These are phyloP conservation scores for Leptoclinus maculatus DNA, from an alignment of 2,797 vertebrate genomes.

Conservation along the genomic window DNA sequence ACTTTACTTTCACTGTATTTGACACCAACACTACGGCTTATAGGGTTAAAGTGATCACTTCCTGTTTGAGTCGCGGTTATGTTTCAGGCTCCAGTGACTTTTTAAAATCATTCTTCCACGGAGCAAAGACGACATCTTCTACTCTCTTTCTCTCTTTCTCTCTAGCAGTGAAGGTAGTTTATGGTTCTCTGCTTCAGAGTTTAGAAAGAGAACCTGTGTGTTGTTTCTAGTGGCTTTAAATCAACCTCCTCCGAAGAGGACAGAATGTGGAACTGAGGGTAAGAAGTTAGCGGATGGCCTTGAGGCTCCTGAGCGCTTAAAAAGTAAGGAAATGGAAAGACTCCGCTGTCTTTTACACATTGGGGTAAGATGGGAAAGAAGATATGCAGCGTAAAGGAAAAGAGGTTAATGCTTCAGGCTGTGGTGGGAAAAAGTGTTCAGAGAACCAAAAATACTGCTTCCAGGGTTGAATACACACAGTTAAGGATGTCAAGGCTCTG, in stretches of 20 bases:
- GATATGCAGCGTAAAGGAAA: slow-evolving; percentile 47
- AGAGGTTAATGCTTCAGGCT: slow-evolving; percentile 55
- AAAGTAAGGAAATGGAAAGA: slow-evolving; percentile 68
- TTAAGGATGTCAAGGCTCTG: slow-evolving; percentile 6
- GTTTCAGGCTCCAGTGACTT: not conserved
- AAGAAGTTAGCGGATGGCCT: slow-evolving; percentile 44
- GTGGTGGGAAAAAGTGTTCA: slow-evolving; percentile 35
- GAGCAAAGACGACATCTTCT: not conserved
- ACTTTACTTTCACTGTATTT: too few relatives aligned
- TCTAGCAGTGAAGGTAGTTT: not conserved
- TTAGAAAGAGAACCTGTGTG: not conserved
- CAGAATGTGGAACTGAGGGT: slow-evolving; percentile 52
- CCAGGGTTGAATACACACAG: slow-evolving; percentile 20
- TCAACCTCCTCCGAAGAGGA: slow-evolving; percentile 44
- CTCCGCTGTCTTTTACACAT: slow-evolving; percentile 59
- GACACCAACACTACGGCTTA: not conserved
- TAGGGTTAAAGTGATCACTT: not conserved
- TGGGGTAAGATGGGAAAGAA: slow-evolving; percentile 57
- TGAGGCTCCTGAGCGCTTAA: slow-evolving; percentile 40
- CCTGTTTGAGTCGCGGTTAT: not conserved
- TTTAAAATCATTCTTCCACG: not conserved
- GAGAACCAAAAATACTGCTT: slow-evolving; percentile 20
- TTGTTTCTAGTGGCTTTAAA: slow-evolving; percentile 32
- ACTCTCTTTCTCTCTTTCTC: too few relatives aligned
- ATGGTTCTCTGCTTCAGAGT: not conserved